phyloP scores from a whole-genome alignment of 2,797 vertebrate species.

The Sebastes trivittatus region DNA sequence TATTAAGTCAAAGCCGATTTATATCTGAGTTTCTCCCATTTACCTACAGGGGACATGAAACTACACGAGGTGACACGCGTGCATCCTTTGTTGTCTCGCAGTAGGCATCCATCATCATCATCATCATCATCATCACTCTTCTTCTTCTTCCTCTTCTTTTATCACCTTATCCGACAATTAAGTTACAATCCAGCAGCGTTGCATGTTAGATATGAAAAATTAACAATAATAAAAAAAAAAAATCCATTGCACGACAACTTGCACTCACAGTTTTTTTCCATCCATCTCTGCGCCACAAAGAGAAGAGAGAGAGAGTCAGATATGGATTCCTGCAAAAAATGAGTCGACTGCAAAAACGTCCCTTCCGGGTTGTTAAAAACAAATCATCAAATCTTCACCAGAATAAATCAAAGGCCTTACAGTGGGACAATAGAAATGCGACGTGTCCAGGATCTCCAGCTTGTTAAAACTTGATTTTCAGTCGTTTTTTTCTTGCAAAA shows the following conservation, averaged over 20 bases:
- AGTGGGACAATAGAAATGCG: conserved; percentile 21
- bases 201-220: background rate
- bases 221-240: background rate
- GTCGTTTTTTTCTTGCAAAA: background rate
- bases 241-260: conserved; percentile 40
- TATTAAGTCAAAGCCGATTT: conserved; percentile 34
- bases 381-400: conserved; percentile 5
- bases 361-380: conserved; percentile 28
- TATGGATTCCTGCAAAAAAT: conserved; percentile 57
- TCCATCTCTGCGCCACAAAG: conserved; percentile 57
- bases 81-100: conserved; percentile 64
- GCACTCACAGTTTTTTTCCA: conserved; percentile 5
- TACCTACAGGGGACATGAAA: background rate
- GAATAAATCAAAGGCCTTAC: conserved; percentile 6
- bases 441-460: background rate
- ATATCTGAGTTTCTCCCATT: conserved; percentile 18
- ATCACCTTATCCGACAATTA: background rate
- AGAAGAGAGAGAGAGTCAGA: conserved; percentile 41
- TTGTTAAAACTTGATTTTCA: background rate
- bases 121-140: background rate
- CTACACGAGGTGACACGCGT: conserved; percentile 23
- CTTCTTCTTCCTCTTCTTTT: background rate
- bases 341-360: conserved; percentile 2
- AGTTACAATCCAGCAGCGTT: conserved; percentile 23
- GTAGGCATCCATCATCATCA: conserved; percentile 34